phyloP scores from a whole-genome alignment of 2,888 invertebrate species.

The Myopa testacea region DNA sequence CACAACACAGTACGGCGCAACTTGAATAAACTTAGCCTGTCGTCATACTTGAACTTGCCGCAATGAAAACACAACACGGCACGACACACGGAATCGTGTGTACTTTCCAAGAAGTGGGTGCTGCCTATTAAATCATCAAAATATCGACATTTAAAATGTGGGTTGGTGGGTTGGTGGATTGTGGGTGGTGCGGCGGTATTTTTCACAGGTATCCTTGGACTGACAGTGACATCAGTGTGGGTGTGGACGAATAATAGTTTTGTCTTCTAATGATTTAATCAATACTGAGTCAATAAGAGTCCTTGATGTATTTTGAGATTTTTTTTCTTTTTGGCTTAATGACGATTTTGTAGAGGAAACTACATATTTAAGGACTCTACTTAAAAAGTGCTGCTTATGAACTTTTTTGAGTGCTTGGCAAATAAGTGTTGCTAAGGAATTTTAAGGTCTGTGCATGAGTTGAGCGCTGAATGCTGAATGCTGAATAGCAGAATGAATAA shows the following conservation, averaged over 20 bases:
- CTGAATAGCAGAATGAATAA: background rate
- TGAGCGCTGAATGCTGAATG: too few relatives aligned
- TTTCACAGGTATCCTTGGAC: background rate
- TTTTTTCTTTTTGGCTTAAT: background rate
- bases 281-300: conserved; percentile 11
- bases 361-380: background rate
- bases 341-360: background rate
- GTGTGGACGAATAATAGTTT: background rate
- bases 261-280: conserved; percentile 22
- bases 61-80: conserved; percentile 8
- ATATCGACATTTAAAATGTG: background rate
- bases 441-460: too few relatives aligned
- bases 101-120: background rate
- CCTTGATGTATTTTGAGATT: background rate
- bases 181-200: background rate
- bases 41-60: conserved; percentile 36
- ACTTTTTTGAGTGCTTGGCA: background rate
- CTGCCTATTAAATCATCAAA: conserved; percentile 12
- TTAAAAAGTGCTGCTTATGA: background rate
- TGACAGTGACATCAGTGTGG: background rate
- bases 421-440: background rate
- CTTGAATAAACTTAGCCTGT: conserved; percentile 22
- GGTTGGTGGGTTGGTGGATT: too few relatives aligned
- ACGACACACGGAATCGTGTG: background rate
- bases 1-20: background rate